Percentiles rank a stretch among this genome's conserved stretches.
phyloP scores from a whole-genome alignment of 2,113 vertebrate genomes.

The Apteryx owenii region DNA sequence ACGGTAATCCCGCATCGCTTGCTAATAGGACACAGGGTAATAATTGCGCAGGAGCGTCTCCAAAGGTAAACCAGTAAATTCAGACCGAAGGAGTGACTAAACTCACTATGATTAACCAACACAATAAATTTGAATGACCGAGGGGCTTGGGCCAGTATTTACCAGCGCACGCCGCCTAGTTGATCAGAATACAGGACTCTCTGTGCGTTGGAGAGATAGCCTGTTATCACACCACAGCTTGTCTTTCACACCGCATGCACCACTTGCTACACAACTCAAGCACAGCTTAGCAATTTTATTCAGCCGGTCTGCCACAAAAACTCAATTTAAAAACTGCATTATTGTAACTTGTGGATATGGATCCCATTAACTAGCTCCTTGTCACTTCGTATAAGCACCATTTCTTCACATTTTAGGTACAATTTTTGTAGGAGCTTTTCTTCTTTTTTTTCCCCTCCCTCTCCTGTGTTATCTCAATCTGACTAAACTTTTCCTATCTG shows the following conservation, averaged over 20 bases:
- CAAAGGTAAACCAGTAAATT: not conserved
- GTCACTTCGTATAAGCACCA: constrained; percentile 33
- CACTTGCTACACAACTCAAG: constrained; percentile 55
- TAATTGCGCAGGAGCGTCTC: not conserved
- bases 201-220: constrained; percentile 59
- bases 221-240: constrained; percentile 55
- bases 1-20: not conserved
- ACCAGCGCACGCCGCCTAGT: constrained; percentile 1
- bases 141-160: constrained; percentile 42
- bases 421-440: constrained; percentile 21
- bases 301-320: constrained; percentile 55
- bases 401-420: constrained; percentile 42
- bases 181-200: constrained; percentile 53
- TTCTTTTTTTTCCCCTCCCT: not conserved
- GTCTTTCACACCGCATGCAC: constrained; percentile 47
- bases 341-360: constrained; percentile 61
- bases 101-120: constrained; percentile 4
- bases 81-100: not conserved
- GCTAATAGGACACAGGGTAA: not conserved
- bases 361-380: constrained; percentile 55
- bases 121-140: constrained; percentile 32
- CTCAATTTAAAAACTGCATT: constrained; percentile 56
- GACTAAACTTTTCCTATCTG: constrained; percentile 21
- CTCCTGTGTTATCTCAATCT: constrained; percentile 22
- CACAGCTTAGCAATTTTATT: constrained; percentile 59